These are phyloP conservation scores for Polypterus bichir DNA, from an alignment of 2,113 vertebrate genomes.

Conservation along the genomic window DNA sequence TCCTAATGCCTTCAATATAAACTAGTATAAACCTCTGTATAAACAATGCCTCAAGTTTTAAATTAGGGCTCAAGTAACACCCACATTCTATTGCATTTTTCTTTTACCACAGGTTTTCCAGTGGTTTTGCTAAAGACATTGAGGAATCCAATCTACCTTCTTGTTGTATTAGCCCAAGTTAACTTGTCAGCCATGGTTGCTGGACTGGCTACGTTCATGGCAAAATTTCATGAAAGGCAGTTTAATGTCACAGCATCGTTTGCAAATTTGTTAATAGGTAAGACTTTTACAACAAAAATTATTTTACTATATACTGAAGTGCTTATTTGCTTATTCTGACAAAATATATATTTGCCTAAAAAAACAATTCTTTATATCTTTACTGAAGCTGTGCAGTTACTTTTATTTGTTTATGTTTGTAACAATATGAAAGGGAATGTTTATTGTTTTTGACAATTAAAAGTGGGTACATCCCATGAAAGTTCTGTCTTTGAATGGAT, in stretches of 20 bases:
- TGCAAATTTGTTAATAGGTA: slow-evolving; percentile 78
- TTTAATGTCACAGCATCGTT: slow-evolving; percentile 60
- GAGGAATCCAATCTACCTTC: slow-evolving; percentile 63
- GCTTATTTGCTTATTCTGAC: too few relatives aligned
- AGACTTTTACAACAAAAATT: slow-evolving; percentile 12
- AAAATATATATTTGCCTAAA: too few relatives aligned
- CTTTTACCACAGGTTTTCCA: slow-evolving; percentile 62
- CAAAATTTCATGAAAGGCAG: slow-evolving; percentile 82
- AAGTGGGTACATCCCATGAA: too few relatives aligned
- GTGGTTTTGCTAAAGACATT: slow-evolving; percentile 61
- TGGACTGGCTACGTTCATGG: slow-evolving; percentile 76
- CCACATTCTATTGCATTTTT: neutral
- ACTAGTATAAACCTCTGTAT: neutral
- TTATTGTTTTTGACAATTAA: too few relatives aligned
- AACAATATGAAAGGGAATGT: too few relatives aligned
- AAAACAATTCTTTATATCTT: too few relatives aligned
- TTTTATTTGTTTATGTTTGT: too few relatives aligned
- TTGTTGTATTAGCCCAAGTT: slow-evolving; percentile 78
- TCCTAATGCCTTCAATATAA: neutral
- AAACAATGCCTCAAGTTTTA: neutral
- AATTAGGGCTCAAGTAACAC: too few relatives aligned
- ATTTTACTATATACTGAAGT: too few relatives aligned
- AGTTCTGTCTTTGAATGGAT: too few relatives aligned
- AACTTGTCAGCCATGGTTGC: slow-evolving; percentile 65
- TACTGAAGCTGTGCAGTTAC: too few relatives aligned